Conservation (phyloP, 2,113 vertebrate species). For the Conger conger region DNA sequence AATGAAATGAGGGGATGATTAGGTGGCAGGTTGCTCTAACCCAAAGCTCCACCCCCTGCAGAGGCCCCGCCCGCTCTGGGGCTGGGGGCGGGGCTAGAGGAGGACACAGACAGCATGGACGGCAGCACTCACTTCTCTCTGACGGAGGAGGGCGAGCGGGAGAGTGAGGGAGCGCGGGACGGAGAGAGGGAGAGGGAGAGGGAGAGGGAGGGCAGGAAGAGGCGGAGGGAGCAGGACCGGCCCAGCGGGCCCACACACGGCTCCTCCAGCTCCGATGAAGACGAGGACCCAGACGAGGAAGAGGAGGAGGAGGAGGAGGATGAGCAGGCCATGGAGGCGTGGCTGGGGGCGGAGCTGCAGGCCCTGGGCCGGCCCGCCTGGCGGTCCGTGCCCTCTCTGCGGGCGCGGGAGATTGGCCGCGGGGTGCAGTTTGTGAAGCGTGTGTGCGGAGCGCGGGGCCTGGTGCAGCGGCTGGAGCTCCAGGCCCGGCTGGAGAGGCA, state of each 20-base stretch:
- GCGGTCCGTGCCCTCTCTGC: constrained; percentile 79
- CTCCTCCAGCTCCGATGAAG: constrained; percentile 72
- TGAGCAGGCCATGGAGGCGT: constrained; percentile 85
- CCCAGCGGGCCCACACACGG: constrained; percentile 56
- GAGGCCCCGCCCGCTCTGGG: background rate
- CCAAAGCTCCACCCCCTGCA: constrained; percentile 38
- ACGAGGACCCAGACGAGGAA: constrained; percentile 48
- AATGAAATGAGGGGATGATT: too few relatives aligned
- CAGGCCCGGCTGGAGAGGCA: constrained; percentile 89
- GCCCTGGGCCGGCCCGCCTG: constrained; percentile 78
- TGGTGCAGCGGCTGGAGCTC: constrained; percentile 87
- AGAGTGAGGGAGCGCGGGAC: constrained; percentile 57
- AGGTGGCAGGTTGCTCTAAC: too few relatives aligned
- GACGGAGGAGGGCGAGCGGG: constrained; percentile 77
- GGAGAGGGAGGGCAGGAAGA: constrained; percentile 53
- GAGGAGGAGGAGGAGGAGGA: constrained; percentile 71
- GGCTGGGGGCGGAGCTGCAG: constrained; percentile 82
- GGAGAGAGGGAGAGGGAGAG: constrained; percentile 38
- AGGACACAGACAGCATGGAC: constrained; percentile 95
- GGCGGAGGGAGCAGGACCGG: constrained; percentile 51
- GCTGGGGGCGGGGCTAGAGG: constrained; percentile 60
- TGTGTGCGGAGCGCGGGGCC: constrained; percentile 85
- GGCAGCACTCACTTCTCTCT: constrained; percentile 87
- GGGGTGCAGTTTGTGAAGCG: constrained; percentile 78
- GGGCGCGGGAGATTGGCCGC: constrained; percentile 78